Base-by-base conservation (phyloP, 2,888 invertebrate species). In the Gari tellinella region DNA sequence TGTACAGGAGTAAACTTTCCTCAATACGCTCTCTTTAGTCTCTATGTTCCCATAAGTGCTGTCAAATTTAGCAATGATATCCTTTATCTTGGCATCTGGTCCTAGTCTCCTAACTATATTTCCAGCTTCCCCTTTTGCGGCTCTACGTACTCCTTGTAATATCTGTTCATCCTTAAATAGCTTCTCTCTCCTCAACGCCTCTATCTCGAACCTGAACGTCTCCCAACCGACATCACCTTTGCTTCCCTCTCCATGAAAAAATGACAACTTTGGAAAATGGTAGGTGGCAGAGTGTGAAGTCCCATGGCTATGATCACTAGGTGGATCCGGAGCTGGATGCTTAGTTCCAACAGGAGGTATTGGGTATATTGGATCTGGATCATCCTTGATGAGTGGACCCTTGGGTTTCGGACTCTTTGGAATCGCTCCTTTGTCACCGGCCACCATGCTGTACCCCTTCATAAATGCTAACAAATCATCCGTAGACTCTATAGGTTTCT, bases 201-300 rank as follows among this genome's bases (percentile, higher is more conserved):
- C 43, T 1, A 65, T 23, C 25, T 57, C 65, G 49, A 56, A 65
- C 14, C 23, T 49, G 25, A 48, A 65, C 21, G 56, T 40, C 1
- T 31, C n/a, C 46, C 37, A 63, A n/a, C 5, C 55, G 0, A 63
- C 63, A 8, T 55, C 55, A 1, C 63, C 55, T 65, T 65, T 65
- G 2, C 43, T 41, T 15, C 49, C 57, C 17, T 57, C 56, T 19
- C 65, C 56, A 46, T 45, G 48, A 56, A 56, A 56, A 17, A 57
- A 37, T n/a, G 48, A 53, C 19, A 56, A 40, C 37, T 61, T 58
- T 19, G 58, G 46, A 31, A 7, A 31, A 31, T 10, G 4, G 31
- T 31, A 31, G 10, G 17, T 8, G 17, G 14, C 40, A 14, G 40
- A 19, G n/a, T 45, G 10, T n/a, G 46, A n/a, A 14, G 46, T 45